These are phyloP conservation scores for Melanerpes formicivorus DNA, from an alignment of 2,113 vertebrate species.

Conservation along the genomic window DNA sequence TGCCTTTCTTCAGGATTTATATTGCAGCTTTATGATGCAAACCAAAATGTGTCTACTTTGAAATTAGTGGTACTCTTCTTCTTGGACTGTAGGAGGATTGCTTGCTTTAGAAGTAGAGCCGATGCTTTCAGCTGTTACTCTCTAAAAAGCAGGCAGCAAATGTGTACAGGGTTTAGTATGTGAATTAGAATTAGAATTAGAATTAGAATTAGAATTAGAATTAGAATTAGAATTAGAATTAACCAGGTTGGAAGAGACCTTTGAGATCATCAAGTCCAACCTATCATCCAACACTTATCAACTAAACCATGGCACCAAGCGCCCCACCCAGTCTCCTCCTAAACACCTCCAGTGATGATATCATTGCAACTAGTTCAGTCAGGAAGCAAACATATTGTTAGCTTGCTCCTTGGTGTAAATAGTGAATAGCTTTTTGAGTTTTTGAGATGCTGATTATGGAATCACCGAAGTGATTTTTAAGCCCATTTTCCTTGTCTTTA, in stretches of 20 bases:
- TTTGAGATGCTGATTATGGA: background rate
- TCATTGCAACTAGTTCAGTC: background rate
- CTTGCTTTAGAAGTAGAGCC: background rate
- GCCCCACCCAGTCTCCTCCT: no score
- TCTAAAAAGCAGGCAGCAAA: background rate
- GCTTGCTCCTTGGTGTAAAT: background rate
- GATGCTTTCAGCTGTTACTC: background rate
- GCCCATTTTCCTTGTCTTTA: background rate
- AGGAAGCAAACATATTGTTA: background rate
- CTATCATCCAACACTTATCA: no score
- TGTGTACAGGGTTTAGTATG: background rate
- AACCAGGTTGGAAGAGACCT: no score
- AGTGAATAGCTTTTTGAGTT: rapidly evolving
- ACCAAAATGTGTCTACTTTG: background rate
- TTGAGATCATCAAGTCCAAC: no score
- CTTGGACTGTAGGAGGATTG: background rate
- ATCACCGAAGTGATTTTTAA: background rate
- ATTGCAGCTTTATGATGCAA: background rate
- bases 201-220: no score
- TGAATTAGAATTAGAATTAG: no score
- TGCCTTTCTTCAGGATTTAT: background rate
- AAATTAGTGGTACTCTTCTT: background rate
- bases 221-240: no score
- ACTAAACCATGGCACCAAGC: no score
- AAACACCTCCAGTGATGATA: no score